These are phyloP conservation scores for Rhopalosiphum nymphaeae DNA, from an alignment of 2,888 invertebrate species.

Conservation along the genomic window DNA sequence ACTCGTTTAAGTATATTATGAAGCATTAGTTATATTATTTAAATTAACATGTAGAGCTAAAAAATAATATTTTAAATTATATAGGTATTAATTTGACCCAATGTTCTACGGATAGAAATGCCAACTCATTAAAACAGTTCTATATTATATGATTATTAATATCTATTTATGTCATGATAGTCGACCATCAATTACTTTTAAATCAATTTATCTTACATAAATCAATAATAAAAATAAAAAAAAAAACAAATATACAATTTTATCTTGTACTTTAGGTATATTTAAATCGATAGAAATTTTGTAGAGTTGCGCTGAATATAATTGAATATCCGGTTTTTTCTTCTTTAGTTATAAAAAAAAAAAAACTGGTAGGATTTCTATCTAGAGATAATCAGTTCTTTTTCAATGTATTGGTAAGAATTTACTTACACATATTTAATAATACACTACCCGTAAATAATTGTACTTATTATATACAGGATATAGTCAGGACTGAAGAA, in stretches of 20 bases:
- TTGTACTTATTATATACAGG: background rate
- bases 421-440: background rate
- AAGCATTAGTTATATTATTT: background rate
- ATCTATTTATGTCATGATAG: background rate
- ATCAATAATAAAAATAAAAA: background rate
- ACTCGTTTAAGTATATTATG: background rate
- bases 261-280: background rate
- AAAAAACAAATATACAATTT: background rate
- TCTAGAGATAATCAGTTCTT: constrained; percentile 28
- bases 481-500: background rate
- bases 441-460: background rate
- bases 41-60: background rate
- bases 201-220: background rate
- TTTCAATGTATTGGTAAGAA: background rate
- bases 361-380: constrained; percentile 5
- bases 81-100: background rate
- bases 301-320: constrained; percentile 16
- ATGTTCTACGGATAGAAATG: background rate
- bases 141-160: background rate
- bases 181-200: background rate
- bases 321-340: constrained; percentile 30
- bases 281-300: background rate
- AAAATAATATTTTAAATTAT: background rate
- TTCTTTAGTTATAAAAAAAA: background rate
- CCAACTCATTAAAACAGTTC: background rate